phyloP scores from a whole-genome alignment of 1,140 invertebrate genomes.

The Ceratina australensis region DNA sequence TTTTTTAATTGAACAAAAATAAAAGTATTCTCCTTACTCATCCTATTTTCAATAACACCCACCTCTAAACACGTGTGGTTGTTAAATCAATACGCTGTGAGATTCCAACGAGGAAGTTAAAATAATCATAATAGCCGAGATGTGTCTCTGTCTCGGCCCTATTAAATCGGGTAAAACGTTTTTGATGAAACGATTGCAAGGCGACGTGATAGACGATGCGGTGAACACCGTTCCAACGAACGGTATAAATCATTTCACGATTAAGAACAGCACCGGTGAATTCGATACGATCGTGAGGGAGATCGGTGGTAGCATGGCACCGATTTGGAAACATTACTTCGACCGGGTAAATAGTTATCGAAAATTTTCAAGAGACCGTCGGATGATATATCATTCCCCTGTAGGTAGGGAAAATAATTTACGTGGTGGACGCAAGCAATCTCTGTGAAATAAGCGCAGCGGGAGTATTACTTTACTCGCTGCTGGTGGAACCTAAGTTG shows the following conservation, averaged over 20 bases:
- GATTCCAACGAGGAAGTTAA: neutral
- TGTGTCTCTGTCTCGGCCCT: conserved; percentile 87
- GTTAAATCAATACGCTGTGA: conserved; percentile 31
- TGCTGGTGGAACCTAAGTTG: conserved; percentile 85
- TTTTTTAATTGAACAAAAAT: neutral
- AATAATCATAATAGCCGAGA: conserved; percentile 33
- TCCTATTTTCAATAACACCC: too few species aligned
- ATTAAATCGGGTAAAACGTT: conserved; percentile 89
- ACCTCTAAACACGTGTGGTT: conserved; percentile 1
- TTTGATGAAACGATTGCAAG: conserved; percentile 86
- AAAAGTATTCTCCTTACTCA: too few species aligned
- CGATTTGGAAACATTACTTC: conserved; percentile 88
- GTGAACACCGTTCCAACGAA: conserved; percentile 88
- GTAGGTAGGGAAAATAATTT: conserved; percentile 83
- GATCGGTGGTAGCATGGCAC: conserved; percentile 89
- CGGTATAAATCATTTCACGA: conserved; percentile 86
- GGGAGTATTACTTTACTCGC: conserved; percentile 86
- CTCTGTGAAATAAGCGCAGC: conserved; percentile 90
- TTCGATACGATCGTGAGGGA: conserved; percentile 81
- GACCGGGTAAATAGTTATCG: conserved; percentile 76
- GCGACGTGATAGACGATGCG: conserved; percentile 84
- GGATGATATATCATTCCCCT: too few species aligned
- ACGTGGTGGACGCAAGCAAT: conserved; percentile 89
- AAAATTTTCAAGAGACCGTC: neutral
- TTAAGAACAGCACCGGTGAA: conserved; percentile 79